A percentile compares a stretch with the other conserved stretches of the same genome.
Conservation (phyloP, 2,113 vertebrate species). For the Taurulus bubalis region DNA sequence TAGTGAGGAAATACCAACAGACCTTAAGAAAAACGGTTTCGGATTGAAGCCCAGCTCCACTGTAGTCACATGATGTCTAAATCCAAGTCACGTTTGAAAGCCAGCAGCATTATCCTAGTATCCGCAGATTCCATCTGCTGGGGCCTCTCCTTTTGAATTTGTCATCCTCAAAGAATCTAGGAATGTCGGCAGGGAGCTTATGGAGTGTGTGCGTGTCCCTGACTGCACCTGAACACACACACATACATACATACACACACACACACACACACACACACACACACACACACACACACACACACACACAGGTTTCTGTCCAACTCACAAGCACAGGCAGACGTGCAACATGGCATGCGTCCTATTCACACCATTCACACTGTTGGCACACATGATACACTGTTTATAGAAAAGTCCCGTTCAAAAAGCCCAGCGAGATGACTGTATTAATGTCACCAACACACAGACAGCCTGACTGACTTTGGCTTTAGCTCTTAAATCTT, state of each 20-base stretch:
- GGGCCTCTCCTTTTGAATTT: conserved; percentile 56
- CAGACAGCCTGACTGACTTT: conserved; percentile 52
- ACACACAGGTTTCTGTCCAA: not conserved
- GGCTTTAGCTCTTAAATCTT: conserved; percentile 50
- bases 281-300: not conserved
- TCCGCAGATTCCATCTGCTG: conserved; percentile 69
- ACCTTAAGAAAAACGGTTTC: conserved; percentile 45
- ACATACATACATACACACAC: no score
- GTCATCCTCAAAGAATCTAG: conserved; percentile 66
- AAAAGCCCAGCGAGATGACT: conserved; percentile 25
- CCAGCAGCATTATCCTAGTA: conserved; percentile 55
- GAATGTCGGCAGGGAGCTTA: conserved; percentile 52
- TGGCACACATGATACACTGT: conserved; percentile 42
- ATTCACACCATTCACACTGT: conserved; percentile 58
- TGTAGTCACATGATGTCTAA: conserved; percentile 66
- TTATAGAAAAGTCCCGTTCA: conserved; percentile 52
- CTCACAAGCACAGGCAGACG: conserved; percentile 7
- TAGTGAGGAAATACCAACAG: conserved; percentile 48
- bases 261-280: not conserved
- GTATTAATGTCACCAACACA: conserved; percentile 35
- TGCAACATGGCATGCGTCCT: conserved; percentile 39
- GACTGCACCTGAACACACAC: conserved; percentile 40
- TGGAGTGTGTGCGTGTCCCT: conserved; percentile 33
- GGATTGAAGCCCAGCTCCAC: conserved; percentile 49
- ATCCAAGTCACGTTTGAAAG: conserved; percentile 69